These are phyloP conservation scores for Drosophila quadrilineata DNA, from an alignment of 1,140 invertebrate genomes.

Conservation along the genomic window DNA sequence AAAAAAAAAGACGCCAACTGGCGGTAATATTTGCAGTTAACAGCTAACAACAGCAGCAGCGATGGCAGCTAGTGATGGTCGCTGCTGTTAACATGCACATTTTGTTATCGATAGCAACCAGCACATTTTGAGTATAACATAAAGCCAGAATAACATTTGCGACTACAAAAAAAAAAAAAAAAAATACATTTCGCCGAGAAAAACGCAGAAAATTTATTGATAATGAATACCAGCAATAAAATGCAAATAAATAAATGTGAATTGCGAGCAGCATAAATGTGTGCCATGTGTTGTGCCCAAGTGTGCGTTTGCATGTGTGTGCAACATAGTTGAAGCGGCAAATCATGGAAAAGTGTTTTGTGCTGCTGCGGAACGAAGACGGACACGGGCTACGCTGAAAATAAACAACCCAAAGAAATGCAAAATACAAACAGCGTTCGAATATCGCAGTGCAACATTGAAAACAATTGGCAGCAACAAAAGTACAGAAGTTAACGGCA, in stretches of 20 bases:
- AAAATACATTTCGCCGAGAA: constrained; percentile 29
- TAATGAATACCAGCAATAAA: constrained; percentile 44
- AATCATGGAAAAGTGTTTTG: too few species aligned
- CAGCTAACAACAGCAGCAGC: neutral
- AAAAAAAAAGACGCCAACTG: constrained; percentile 9
- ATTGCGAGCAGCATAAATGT: constrained; percentile 9
- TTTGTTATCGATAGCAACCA: constrained; percentile 11
- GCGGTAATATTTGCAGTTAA: neutral
- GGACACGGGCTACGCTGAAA: constrained; percentile 37
- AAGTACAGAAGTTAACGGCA: too few species aligned
- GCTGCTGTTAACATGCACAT: neutral
- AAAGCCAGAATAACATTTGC: constrained; percentile 23
- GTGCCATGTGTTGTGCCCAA: neutral
- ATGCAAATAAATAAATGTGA: constrained; percentile 30
- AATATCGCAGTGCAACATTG: neutral
- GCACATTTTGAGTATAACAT: constrained; percentile 29
- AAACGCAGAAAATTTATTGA: constrained; percentile 36
- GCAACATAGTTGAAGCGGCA: neutral
- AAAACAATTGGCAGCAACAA: neutral
- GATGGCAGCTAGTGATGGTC: neutral
- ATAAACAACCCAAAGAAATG: constrained; percentile 31
- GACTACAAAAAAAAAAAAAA: constrained; percentile 28
- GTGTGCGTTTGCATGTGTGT: neutral
- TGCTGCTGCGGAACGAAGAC: too few species aligned
- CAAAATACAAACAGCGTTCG: constrained; percentile 9